Conservation (phyloP, 2,888 invertebrate genomes). For the Laspeyria flexula region DNA sequence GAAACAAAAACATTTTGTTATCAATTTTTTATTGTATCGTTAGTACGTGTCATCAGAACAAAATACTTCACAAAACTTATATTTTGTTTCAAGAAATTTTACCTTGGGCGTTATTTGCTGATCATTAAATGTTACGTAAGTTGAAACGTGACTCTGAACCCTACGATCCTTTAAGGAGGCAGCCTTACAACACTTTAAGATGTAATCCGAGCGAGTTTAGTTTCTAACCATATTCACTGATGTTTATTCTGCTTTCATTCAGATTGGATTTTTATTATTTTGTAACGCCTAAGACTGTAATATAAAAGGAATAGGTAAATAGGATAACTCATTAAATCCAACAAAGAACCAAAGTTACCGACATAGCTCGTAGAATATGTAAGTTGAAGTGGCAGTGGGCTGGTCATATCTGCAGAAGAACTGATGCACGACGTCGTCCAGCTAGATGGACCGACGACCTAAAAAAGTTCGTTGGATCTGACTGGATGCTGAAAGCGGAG, state of each 20-base stretch:
- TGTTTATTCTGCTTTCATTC: not conserved
- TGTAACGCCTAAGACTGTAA: no score
- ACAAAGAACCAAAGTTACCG: no score
- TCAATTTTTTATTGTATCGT: not conserved
- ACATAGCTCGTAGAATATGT: no score
- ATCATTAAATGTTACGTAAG: slow-evolving; percentile 28
- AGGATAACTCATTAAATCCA: no score
- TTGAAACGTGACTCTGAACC: slow-evolving; percentile 19
- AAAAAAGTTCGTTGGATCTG: no score
- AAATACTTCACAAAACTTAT: slow-evolving; percentile 11
- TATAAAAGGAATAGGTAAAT: no score
- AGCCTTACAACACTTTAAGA: slow-evolving; percentile 5
- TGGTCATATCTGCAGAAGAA: no score
- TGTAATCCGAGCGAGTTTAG: slow-evolving; percentile 13
- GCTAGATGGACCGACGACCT: no score
- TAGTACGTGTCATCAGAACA: not conserved
- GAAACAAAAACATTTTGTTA: not conserved
- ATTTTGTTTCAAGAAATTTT: slow-evolving; percentile 9
- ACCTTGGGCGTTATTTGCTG: slow-evolving; percentile 11
- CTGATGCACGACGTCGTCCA: no score
- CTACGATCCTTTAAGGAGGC: slow-evolving; percentile 5
- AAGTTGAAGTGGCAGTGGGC: no score
- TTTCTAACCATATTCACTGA: not conserved
- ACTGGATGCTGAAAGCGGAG: no score
- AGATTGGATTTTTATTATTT: not conserved